Evolutionary conservation across 2,797 vertebrate species (phyloP), one percentile per base, ranked within the genome.

Genomic region (Dromococcyx pavoninus): DNA sequence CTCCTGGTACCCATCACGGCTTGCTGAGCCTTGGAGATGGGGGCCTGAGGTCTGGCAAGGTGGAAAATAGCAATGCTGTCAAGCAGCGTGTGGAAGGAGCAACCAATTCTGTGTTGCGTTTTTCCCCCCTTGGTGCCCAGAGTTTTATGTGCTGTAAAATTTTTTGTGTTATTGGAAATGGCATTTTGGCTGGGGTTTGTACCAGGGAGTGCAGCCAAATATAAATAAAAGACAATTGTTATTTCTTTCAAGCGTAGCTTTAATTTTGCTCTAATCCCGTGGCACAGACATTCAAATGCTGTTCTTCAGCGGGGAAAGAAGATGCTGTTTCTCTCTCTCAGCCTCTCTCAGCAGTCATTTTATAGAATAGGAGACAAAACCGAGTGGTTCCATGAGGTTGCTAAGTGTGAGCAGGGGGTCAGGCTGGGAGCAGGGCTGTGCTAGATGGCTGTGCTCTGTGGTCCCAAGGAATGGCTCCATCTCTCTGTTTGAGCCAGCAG

Each of bases 81-180:
- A 66, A 86, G 73, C 4, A 53, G 66, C 65, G 89, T 35, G 12
- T 62, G 70, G 92, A 77, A 88, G 86, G 92, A 92, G 67, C 12
- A 9, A 89, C 41, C 2, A 5, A 41, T 74, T 75, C 57, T 27
- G 8, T 24, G 33, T 15, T 32, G 13, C 22, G 1, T 41, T 61
- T 30, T 1, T 22, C 13, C 77, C 86, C 51, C 60, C 69, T 69
- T 43, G 56, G 76, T 30, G 39, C 61, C 10, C n/a, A 24, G 92
- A 61, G 81, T 75, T 92, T 93, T 89, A 95, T 85, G 77, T 87
- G 11, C 72, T 79, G 72, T 67, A 57, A 95, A 86, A 79, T 91
- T 43, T 71, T 95, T 93, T 61, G n/a, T 58, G n/a, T 75, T 88
- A 33, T 62, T 89, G 65, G 95, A 90, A 94, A 89, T 71, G 71